Evolutionary conservation across 2,888 invertebrate genomes (phyloP), one percentile per base, ranked within the genome.

Genomic region (Nephrocerus scutellatus): DNA sequence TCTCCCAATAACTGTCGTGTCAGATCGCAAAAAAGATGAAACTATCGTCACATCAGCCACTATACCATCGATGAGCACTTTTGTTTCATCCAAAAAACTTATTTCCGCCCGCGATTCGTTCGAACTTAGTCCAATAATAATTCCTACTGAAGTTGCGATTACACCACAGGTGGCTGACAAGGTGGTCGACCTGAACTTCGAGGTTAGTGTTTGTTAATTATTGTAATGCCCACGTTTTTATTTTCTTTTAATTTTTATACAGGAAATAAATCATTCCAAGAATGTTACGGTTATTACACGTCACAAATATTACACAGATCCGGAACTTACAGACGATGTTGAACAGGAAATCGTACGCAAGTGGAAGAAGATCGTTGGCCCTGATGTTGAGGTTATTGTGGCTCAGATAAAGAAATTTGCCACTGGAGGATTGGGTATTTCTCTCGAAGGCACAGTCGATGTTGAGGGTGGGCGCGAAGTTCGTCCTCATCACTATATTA

Each of bases 401-500:
- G 86, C 88, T 2, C 85, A 88, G 61, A 69, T 89, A 48, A 80
- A 80, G 50, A 90, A 90, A 70, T 86, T 86, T 55, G 80, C 80
- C 12, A 89, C 90, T 28, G 92, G 92, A 30, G 97, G 97, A 3
- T 75, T 98, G 37, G 97, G 97, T 22, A 95, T 98, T 56, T 96
- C 93, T 33, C 74, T 97, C 46, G 96, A 97, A 68, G 97, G 98
- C 35, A 98, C 98, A 0, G 97, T 96, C 25, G 98, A 98, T 66
- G 95, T 98, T 36, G 85, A 88, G 60, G 97, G 97, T 0, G 97
- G 97, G 0, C 80, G 88, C 40, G 97, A 98, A 72, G 91, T 96
- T 28, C 77, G 96, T 41, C 97, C 98, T 3, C 98, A 98, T 71
- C 98, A 97, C 73, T 97, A 96, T 69, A 96, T 98, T 60, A 82